Base-by-base conservation (phyloP, 2,797 vertebrate species). In the Helostoma temminkii region DNA sequence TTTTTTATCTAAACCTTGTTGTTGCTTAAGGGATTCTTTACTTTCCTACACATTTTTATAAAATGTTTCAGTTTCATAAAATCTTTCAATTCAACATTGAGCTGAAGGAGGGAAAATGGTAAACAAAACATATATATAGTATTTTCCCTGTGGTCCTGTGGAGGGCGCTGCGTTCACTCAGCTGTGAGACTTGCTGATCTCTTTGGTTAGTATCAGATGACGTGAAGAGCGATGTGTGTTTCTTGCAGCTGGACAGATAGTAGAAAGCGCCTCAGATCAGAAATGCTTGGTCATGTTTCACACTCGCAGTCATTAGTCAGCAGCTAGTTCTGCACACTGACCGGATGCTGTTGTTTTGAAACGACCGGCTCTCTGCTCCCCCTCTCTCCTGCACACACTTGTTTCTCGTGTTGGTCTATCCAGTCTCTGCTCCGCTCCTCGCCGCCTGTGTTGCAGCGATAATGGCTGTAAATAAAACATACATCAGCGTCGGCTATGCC, bases 401-500 rank as follows among this genome's bases (percentile, higher is more conserved):
- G n/a, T n/a, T n/a, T n/a, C n/a, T n/a, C n/a, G n/a, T n/a, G n/a
- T n/a, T n/a, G n/a, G n/a, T n/a, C n/a, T n/a, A n/a, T n/a, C n/a
- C n/a, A n/a, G 34, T 37, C 14, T 3, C 0, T 3, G 19, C 24
- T 42, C 9, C 11, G 11, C 6, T 5, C 9, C 19, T 1, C 56
- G 9, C 30, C 26, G 12, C 26, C 6, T n/a, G 4, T 57, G 36
- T 69, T 2, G 11, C 9, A 5, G 41, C 32, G 5, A 73, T 0
- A 2, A 92, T 95, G 94, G 91, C 62, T n/a, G 4, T 91, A 10
- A 93, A 91, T 36, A 94, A 91, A 70, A 94, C 86, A 0, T 76
- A 93, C 67, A 28, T 97, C 3, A 93, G 94, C 48, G 73, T 96
- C 78, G 92, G 81, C 47, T 98, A 97, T 73, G 88, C 96, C 1